These are phyloP conservation scores for Magallana ariakensis DNA, from an alignment of 1,140 invertebrate species.

Conservation along the genomic window DNA sequence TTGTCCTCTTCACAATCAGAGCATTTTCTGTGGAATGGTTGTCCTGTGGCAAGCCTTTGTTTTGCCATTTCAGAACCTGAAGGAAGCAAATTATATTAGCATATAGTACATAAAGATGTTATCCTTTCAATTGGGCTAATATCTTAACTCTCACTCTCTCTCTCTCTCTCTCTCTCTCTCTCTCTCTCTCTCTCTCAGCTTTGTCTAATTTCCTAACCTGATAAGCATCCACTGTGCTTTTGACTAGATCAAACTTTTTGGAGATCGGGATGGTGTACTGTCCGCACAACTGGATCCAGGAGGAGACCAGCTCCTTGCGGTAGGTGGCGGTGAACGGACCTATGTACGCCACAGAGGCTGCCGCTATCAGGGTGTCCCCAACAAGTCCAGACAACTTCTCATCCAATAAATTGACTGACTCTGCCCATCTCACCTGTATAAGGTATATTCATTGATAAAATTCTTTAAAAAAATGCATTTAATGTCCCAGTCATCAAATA, in stretches of 20 bases:
- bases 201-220: slow-evolving; percentile 63
- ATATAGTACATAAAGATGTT: neutral
- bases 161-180: no score
- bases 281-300: slow-evolving; percentile 72
- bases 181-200: no score
- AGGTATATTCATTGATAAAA: neutral
- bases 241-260: slow-evolving; percentile 83
- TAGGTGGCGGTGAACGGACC: slow-evolving; percentile 77
- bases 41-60: slow-evolving; percentile 89
- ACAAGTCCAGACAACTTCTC: slow-evolving; percentile 75
- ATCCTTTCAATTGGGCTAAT: neutral
- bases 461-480: no score
- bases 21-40: slow-evolving; percentile 92
- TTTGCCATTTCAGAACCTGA: slow-evolving; percentile 90
- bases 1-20: slow-evolving; percentile 88
- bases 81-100: slow-evolving; percentile 75
- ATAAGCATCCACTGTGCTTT: slow-evolving; percentile 87
- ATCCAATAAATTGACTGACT: slow-evolving; percentile 83
- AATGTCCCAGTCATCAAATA: no score
- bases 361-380: slow-evolving; percentile 76
- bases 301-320: slow-evolving; percentile 67
- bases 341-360: slow-evolving; percentile 77
- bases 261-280: slow-evolving; percentile 75
- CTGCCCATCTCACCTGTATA: slow-evolving; percentile 86
- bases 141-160: neutral